Base-by-base conservation (phyloP, 2,888 invertebrate genomes). In the Myathropa florea region DNA sequence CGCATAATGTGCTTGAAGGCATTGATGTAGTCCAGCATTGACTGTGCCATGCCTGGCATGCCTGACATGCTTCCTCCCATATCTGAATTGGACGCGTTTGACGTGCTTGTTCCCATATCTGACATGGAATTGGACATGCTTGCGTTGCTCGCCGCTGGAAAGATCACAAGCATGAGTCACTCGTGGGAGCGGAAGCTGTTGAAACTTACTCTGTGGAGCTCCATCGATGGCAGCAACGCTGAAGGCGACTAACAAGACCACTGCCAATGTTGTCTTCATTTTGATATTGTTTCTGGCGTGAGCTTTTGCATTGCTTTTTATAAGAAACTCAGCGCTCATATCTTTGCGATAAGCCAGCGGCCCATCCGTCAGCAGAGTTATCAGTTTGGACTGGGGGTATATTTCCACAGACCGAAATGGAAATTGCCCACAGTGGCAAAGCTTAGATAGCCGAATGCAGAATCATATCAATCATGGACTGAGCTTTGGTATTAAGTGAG, bases 1-100 rank as follows among this genome's bases (percentile, higher is more conserved):
- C 90, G 90, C 68, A 90, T 88, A 39, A 90, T 88, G 7, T 84
- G 83, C 70, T 89, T 87, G 63, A 90, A 89, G 14, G 90, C 88
- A 4, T 73, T 46, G 4, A 83, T 36, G 59, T 33, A n/a, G 6
- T 63, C 26, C n/a, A 21, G 14, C 0, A 67, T 9, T 2, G 46
- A 39, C 6, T 46, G 12, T 0, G 46, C 59, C 10, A 60, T 21
- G 18, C 46, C 46, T 6, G 46, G 46, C n/a, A 39, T n/a, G 39
- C 18, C n/a, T n/a, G 39, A 39, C 14, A n/a, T 39, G 28, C 3
- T 28, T 28, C 6, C 4, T 36, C 36, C 36, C 39, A n/a, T 39
- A 3, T 14, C n/a, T 39, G 14, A 14, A 3, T 14, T 3, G 14
- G 39, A 39, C 14, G 39, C 14, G 12, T 36, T 36, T 10, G 33